Conservation (phyloP, 2,888 invertebrate genomes). For the Tachina lurida region DNA sequence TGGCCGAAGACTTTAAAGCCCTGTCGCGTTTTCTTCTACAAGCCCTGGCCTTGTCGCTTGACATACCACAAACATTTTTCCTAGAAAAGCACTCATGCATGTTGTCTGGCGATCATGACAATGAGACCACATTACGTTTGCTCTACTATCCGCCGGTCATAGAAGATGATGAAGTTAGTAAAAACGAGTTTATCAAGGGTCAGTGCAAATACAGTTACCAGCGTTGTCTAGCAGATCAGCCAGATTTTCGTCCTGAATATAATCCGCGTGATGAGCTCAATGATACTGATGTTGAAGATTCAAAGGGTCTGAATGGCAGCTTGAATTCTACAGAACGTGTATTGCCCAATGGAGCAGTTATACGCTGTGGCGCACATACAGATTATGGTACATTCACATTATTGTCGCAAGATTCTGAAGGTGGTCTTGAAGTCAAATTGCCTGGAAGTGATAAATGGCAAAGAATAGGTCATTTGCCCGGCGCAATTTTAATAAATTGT, state of each 20-base stretch:
- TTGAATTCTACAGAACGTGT: slow-evolving; percentile 79
- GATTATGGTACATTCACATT: slow-evolving; percentile 91
- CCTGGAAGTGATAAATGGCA: slow-evolving; percentile 88
- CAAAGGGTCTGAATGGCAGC: slow-evolving; percentile 66
- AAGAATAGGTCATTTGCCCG: slow-evolving; percentile 89
- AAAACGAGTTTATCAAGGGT: slow-evolving; percentile 83
- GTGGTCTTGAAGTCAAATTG: slow-evolving; percentile 87
- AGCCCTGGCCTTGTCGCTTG: slow-evolving; percentile 85
- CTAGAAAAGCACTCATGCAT: slow-evolving; percentile 87
- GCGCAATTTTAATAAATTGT: slow-evolving; percentile 89
- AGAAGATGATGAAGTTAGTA: slow-evolving; percentile 85
- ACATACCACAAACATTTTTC: slow-evolving; percentile 86
- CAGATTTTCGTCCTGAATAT: slow-evolving; percentile 82
- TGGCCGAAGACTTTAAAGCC: slow-evolving; percentile 88
- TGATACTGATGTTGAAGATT: slow-evolving; percentile 74
- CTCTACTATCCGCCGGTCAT: slow-evolving; percentile 89
- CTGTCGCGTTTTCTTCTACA: slow-evolving; percentile 87
- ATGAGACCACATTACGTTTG: slow-evolving; percentile 87
- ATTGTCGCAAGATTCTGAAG: slow-evolving; percentile 89
- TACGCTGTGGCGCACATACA: slow-evolving; percentile 88
- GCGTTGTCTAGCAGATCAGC: slow-evolving; percentile 81
- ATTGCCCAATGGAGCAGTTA: slow-evolving; percentile 82
- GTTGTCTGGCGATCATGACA: slow-evolving; percentile 86
- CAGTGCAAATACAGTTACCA: slow-evolving; percentile 83
- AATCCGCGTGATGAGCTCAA: slow-evolving; percentile 79